Conservation (phyloP, 2,113 vertebrate species). For the Anoplopoma fimbria region DNA sequence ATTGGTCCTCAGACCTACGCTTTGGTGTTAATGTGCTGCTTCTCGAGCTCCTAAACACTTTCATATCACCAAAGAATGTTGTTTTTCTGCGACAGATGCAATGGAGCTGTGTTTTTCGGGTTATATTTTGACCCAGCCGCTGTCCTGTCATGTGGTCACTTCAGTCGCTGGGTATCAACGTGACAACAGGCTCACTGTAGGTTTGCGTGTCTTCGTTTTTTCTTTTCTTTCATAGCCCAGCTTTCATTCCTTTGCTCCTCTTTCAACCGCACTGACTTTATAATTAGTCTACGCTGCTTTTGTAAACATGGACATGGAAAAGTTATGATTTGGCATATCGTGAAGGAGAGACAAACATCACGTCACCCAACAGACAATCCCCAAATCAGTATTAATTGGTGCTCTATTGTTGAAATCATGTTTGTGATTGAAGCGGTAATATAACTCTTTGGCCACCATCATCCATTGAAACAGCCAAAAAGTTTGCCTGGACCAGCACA, state of each 20-base stretch:
- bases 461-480: background rate
- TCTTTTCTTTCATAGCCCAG: background rate
- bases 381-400: background rate
- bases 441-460: background rate
- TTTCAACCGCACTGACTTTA: slow-evolving; percentile 5
- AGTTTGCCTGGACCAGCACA: background rate
- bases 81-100: slow-evolving; percentile 73
- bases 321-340: background rate
- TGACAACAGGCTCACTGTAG: slow-evolving; percentile 51
- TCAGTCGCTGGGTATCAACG: slow-evolving; percentile 52
- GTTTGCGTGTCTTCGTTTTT: slow-evolving; percentile 36
- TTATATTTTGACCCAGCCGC: slow-evolving; percentile 56
- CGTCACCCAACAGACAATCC: background rate
- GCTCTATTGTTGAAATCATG: background rate
- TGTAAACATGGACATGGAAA: background rate
- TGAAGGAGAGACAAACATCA: background rate
- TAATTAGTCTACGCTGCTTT: background rate
- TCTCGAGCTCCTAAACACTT: slow-evolving; percentile 69
- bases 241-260: slow-evolving; percentile 19
- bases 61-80: slow-evolving; percentile 75
- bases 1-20: slow-evolving; percentile 58
- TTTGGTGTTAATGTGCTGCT: slow-evolving; percentile 76
- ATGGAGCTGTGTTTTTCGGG: slow-evolving; percentile 66
- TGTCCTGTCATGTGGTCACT: slow-evolving; percentile 64
- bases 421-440: slow-evolving; percentile 6